These are phyloP conservation scores for Callyntrura sp. DNA, from an alignment of 2,888 invertebrate species.

Conservation along the genomic window DNA sequence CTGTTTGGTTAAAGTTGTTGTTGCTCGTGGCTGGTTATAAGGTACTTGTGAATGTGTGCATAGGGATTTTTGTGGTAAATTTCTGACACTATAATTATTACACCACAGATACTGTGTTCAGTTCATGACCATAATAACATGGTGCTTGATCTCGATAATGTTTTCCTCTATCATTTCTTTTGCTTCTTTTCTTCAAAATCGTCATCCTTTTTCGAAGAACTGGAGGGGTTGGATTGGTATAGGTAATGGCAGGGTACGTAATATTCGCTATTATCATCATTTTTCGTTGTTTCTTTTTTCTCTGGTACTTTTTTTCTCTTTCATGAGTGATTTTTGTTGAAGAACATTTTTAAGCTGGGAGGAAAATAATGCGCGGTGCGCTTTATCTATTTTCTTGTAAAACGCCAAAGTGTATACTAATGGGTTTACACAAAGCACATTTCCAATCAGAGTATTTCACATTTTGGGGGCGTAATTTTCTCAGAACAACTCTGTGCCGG, in stretches of 20 bases:
- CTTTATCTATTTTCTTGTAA: constrained; percentile 8
- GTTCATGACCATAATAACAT: constrained; percentile 68
- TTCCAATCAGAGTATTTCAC: constrained; percentile 68
- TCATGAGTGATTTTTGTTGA: not conserved
- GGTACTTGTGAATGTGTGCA: constrained; percentile 2
- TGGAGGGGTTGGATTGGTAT: constrained; percentile 75
- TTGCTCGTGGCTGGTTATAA: constrained; percentile 38
- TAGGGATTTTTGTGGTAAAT: constrained; percentile 61
- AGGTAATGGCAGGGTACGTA: constrained; percentile 73
- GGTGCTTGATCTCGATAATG: constrained; percentile 56
- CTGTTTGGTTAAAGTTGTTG: constrained; percentile 29
- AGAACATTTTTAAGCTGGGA: constrained; percentile 18
- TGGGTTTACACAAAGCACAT: constrained; percentile 29
- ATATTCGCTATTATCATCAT: constrained; percentile 47
- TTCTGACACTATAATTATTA: constrained; percentile 61
- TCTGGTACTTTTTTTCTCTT: constrained; percentile 33
- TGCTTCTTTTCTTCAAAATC: constrained; percentile 59
- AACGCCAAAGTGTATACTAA: not conserved
- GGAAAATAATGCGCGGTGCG: constrained; percentile 35
- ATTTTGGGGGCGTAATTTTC: constrained; percentile 76
- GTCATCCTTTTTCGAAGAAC: constrained; percentile 60
- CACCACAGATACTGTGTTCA: constrained; percentile 57
- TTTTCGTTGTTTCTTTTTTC: constrained; percentile 38
- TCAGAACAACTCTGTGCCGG: constrained; percentile 46
- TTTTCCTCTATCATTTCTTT: constrained; percentile 22